A percentile compares a stretch with the other conserved stretches of the same genome.
These are phyloP conservation scores for Tetrax tetrax DNA, from an alignment of 2,113 vertebrate species.

Conservation along the genomic window DNA sequence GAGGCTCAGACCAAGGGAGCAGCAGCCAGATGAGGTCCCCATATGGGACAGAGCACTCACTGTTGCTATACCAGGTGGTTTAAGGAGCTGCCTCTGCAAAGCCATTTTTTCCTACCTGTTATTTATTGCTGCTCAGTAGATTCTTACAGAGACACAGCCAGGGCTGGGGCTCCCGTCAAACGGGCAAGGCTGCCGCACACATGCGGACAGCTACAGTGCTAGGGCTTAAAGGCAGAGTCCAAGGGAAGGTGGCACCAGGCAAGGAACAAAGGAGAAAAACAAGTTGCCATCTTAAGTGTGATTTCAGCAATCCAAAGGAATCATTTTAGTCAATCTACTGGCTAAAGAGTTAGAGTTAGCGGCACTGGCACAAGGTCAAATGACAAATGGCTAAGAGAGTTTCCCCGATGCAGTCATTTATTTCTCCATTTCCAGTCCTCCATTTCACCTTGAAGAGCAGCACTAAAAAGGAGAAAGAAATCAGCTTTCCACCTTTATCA, in stretches of 20 bases:
- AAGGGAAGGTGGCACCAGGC: not conserved
- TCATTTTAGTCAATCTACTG: not conserved
- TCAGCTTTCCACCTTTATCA: not conserved
- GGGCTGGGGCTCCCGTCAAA: not conserved
- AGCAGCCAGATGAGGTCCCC: not conserved
- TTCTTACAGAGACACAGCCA: not conserved
- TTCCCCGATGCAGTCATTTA: not conserved
- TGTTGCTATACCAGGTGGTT: not conserved
- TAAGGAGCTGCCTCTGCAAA: not conserved
- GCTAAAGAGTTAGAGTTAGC: not conserved
- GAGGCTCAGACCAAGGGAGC: not conserved
- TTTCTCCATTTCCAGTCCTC: not conserved
- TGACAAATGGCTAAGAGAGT: not conserved
- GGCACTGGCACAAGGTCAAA: not conserved
- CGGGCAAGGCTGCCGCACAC: not conserved
- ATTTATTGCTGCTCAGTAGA: not conserved
- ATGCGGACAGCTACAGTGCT: not conserved
- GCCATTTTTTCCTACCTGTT: not conserved
- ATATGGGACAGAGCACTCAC: rapidly evolving
- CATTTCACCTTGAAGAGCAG: not conserved
- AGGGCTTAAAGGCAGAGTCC: not conserved
- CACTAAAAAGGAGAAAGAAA: not conserved
- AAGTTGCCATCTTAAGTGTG: not conserved
- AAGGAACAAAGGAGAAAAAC: constrained; percentile 7
- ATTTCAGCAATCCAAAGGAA: constrained; percentile 8